Evolutionary conservation across 2,888 invertebrate genomes (phyloP), one percentile per base, ranked within the genome.

Genomic region (Perizoma affinitatum): DNA sequence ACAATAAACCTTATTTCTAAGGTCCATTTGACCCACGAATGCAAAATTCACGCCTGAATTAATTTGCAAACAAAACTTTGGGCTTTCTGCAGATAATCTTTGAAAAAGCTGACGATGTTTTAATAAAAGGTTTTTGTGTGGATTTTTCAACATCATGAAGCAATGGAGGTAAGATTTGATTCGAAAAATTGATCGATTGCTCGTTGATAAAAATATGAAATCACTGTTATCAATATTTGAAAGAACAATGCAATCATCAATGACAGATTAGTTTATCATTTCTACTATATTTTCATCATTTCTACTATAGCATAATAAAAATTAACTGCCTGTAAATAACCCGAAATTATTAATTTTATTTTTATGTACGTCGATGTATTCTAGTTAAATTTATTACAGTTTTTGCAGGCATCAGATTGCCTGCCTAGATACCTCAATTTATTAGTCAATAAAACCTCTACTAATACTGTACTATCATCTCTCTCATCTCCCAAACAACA

Each of bases 11-110:
- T 58, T 60, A 64, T 61, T 57, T 60, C 57, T 54, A 60, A 58
- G 58, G 53, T 63, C 54, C 55, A 66, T 70, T 70, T 68, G 68
- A 70, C 67, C 70, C 59, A 45, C 48, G 44, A 58, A 69, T 70
- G 65, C 61, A 61, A 68, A 71, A 65, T 72, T 71, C 59, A 72
- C 70, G 72, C 68, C 46, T 67, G 72, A 72, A 65, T 71, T 69
- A 68, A 71, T 68, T 69, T 63, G 56, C 56, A 59, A 61, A 63
- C 55, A 53, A 56, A 61, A 62, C 49, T 52, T 51, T 57, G 41
- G 34, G 41, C 50, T 47, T 66, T 58, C 66, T 66, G 58, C 48
- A 33, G 35, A 53, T 59, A 63, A 63, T 59, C 65, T 62, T 58
- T 34, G 44, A 56, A 54, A 59, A 58, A 49, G 54, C 62, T 62